Conservation (phyloP, 1,140 invertebrate genomes). For the Drosophila aff. region DNA sequence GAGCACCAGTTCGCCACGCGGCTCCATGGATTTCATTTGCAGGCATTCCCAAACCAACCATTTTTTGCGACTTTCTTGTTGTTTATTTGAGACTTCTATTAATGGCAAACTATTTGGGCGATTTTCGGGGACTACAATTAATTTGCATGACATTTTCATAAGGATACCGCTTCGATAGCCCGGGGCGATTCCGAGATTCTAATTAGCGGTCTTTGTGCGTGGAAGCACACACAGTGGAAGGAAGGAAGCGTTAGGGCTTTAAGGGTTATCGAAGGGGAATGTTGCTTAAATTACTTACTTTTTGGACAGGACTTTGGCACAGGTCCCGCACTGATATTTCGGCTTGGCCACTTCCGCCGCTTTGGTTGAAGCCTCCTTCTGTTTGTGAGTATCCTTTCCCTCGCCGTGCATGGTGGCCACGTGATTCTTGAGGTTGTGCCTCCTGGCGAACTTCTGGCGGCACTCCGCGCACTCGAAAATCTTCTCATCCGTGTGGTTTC, state of each 20-base stretch:
- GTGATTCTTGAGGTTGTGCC: constrained; percentile 87
- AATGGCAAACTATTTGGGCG: constrained; percentile 40
- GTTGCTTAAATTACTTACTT: constrained; percentile 86
- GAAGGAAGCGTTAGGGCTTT: not conserved
- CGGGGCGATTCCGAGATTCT: constrained; percentile 37
- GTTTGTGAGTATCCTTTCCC: not conserved
- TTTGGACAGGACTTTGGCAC: constrained; percentile 87
- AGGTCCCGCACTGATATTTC: constrained; percentile 87
- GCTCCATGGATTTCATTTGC: constrained; percentile 60
- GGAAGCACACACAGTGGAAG: not conserved
- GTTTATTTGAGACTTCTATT: constrained; percentile 31
- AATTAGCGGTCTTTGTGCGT: constrained; percentile 40
- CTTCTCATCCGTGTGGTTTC: constrained; percentile 91
- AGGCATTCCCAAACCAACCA: constrained; percentile 28
- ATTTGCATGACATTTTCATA: constrained; percentile 64
- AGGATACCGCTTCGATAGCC: constrained; percentile 24
- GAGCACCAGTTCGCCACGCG: constrained; percentile 7
- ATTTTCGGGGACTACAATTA: constrained; percentile 37
- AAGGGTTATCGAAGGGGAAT: not conserved
- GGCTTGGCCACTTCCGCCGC: not conserved
- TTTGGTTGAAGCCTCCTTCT: not conserved
- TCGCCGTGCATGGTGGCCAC: constrained; percentile 85
- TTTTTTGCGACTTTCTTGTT: constrained; percentile 39
- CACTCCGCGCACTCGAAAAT: constrained; percentile 89
- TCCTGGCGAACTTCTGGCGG: constrained; percentile 88